phyloP scores from a whole-genome alignment of 64 coral and sea anemone species.

The Dendronephthya gigantea region DNA sequence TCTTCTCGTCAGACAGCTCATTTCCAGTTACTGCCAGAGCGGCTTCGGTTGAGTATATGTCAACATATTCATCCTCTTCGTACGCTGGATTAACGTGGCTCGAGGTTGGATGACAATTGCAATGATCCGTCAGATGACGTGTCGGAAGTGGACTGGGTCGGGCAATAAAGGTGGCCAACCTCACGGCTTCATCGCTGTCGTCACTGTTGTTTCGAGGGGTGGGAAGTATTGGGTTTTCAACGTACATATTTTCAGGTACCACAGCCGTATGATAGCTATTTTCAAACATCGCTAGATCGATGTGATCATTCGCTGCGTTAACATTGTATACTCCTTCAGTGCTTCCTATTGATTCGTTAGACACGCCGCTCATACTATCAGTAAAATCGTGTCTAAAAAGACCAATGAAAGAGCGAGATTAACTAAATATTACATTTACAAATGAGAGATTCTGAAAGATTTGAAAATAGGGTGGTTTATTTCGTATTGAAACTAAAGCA shows the following conservation, averaged over 20 bases:
- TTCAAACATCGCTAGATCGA: neutral
- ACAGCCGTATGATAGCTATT: neutral
- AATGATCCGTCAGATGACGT: neutral
- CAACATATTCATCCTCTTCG: neutral
- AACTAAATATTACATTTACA: too few relatives aligned
- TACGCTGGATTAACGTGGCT: neutral
- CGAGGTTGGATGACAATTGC: neutral
- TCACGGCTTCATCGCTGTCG: neutral
- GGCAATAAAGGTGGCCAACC: neutral
- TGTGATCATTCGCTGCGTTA: neutral
- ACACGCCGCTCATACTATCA: neutral
- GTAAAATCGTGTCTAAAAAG: neutral
- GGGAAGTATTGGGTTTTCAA: slow-evolving; percentile 12
- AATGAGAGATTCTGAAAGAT: too few relatives aligned
- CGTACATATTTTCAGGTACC: neutral
- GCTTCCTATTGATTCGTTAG: neutral
- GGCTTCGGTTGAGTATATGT: too few relatives aligned
- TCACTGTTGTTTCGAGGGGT: neutral
- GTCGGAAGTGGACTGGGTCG: slow-evolving; percentile 8
- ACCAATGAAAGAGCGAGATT: neutral
- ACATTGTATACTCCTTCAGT: neutral
- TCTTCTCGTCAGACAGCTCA: too few relatives aligned
- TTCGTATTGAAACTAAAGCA: too few relatives aligned
- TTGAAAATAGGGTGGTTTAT: too few relatives aligned
- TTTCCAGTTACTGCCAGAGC: too few relatives aligned